phyloP scores from a whole-genome alignment of 2,797 vertebrate species.

The Streptopelia turtur region DNA sequence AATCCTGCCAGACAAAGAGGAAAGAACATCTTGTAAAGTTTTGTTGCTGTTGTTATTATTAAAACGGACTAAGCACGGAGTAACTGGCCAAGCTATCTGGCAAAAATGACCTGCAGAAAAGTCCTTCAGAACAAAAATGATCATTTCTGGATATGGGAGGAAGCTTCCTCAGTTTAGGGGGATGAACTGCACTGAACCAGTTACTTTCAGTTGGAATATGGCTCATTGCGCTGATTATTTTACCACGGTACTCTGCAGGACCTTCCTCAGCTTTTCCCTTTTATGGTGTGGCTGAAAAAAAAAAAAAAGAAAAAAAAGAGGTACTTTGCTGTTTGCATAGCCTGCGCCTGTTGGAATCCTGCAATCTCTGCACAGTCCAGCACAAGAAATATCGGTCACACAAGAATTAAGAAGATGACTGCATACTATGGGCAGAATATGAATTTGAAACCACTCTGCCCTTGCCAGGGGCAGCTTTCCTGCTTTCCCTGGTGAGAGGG shows the following conservation, averaged over 20 bases:
- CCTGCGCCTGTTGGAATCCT: background rate
- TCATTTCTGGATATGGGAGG: constrained; percentile 17
- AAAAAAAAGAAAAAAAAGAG: background rate
- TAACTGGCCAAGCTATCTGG: constrained; percentile 59
- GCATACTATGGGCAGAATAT: background rate
- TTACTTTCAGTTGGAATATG: background rate
- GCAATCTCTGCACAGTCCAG: no score
- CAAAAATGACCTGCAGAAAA: constrained; percentile 41
- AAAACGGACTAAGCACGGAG: constrained; percentile 3
- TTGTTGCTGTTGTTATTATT: constrained; percentile 68
- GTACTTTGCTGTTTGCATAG: background rate
- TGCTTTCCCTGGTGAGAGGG: rapidly evolving
- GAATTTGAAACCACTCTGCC: rapidly evolving
- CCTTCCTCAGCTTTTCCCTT: background rate
- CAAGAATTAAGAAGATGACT: background rate
- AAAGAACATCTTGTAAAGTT: constrained; percentile 74
- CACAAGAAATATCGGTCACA: background rate
- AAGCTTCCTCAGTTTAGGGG: background rate
- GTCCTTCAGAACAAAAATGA: background rate
- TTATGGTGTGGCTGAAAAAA: background rate
- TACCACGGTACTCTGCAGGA: rapidly evolving
- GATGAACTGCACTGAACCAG: background rate
- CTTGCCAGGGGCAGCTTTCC: background rate
- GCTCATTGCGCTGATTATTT: background rate
- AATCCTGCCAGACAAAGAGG: constrained; percentile 67